phyloP scores from a whole-genome alignment of 2,797 vertebrate species.

The Cetoscarus ocellatus region DNA sequence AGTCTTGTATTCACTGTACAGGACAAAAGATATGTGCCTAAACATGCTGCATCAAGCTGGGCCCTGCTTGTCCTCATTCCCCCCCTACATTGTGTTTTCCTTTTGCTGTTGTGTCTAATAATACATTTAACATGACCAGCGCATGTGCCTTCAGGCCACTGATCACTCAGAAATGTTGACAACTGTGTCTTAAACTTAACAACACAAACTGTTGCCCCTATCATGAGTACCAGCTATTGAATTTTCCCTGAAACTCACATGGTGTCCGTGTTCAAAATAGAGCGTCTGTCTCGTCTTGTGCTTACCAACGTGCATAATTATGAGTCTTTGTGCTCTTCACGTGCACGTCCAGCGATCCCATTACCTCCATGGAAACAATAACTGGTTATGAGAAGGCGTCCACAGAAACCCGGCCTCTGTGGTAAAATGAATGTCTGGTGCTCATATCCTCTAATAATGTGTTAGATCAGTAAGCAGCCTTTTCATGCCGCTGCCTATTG shows the following conservation, averaged over 20 bases:
- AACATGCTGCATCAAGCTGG: no score
- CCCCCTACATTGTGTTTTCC: no score
- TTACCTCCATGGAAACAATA: conserved; percentile 81
- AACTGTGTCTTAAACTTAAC: conserved; percentile 26
- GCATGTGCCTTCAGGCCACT: conserved; percentile 1
- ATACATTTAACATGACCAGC: not conserved
- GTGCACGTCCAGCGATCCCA: conserved; percentile 68
- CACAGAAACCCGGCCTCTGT: conserved; percentile 55
- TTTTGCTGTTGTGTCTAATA: no score
- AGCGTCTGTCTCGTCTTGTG: conserved; percentile 60
- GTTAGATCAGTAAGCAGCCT: conserved; percentile 64
- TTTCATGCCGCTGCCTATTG: conserved; percentile 61
- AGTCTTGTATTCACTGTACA: no score
- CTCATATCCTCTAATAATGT: conserved; percentile 73
- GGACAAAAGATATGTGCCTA: no score
- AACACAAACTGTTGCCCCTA: conserved; percentile 10
- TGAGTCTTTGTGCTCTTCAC: conserved; percentile 71
- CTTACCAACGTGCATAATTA: conserved; percentile 74
- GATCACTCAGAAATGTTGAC: conserved; percentile 28
- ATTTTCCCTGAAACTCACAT: conserved; percentile 42
- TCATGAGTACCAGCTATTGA: conserved; percentile 32
- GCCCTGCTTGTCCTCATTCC: no score
- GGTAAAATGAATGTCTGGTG: conserved; percentile 68
- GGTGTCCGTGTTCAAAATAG: conserved; percentile 66
- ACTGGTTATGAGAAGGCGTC: conserved; percentile 72